Percentiles rank a stretch among this genome's conserved stretches.
These are phyloP conservation scores for Ammodytes dubius DNA, from an alignment of 2,113 vertebrate species.

Conservation along the genomic window DNA sequence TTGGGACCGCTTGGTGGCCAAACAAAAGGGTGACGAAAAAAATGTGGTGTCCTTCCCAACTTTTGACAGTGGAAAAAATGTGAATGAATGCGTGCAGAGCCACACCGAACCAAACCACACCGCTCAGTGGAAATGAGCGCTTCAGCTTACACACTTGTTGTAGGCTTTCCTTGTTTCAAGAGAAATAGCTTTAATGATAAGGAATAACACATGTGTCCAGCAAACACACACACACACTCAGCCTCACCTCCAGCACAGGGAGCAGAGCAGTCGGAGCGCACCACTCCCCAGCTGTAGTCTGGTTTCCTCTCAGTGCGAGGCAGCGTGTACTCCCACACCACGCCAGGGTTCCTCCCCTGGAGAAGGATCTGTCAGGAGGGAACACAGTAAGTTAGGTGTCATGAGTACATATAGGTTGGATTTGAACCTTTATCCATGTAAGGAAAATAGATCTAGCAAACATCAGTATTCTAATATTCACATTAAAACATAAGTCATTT, in stretches of 20 bases:
- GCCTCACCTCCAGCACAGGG: constrained; percentile 93
- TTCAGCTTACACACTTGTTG: background rate
- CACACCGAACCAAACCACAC: too few species aligned
- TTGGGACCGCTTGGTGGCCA: too few species aligned
- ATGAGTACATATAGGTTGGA: background rate
- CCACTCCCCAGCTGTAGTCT: constrained; percentile 89
- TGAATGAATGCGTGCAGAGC: too few species aligned
- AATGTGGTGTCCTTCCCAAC: too few species aligned
- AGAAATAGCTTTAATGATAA: constrained; percentile 1
- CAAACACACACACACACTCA: constrained; percentile 8
- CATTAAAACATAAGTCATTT: background rate
- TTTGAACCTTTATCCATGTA: background rate
- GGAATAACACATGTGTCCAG: background rate
- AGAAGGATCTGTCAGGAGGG: constrained; percentile 88
- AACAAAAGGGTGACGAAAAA: too few species aligned
- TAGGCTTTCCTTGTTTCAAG: background rate
- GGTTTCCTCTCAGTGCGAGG: constrained; percentile 86
- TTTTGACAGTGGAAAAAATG: too few species aligned
- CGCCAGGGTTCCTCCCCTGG: constrained; percentile 95
- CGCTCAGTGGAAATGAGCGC: too few species aligned
- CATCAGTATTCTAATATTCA: background rate
- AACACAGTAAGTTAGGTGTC: constrained; percentile 27
- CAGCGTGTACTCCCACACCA: constrained; percentile 94
- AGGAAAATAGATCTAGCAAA: background rate
- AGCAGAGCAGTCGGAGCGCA: constrained; percentile 92